A percentile compares a stretch with the other conserved stretches of the same genome.
These are phyloP conservation scores for Aplochiton taeniatus DNA, from an alignment of 2,797 vertebrate species.

Conservation along the genomic window DNA sequence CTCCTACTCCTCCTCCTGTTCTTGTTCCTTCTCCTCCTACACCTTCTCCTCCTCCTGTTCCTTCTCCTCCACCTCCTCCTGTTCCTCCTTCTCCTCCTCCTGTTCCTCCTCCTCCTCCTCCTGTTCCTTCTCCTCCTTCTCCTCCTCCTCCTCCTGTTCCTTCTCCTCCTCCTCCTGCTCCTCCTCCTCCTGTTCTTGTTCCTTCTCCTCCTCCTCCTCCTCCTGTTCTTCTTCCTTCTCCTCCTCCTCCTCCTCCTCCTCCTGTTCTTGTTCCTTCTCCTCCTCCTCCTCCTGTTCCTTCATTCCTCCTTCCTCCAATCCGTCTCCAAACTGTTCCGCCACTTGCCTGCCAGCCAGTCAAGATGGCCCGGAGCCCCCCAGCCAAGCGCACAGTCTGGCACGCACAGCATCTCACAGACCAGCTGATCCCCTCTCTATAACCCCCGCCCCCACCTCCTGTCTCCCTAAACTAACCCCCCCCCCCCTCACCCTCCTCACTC, in stretches of 20 bases:
- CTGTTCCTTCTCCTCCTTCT: no score
- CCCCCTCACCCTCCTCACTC: no score
- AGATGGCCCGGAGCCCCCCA: slow-evolving; percentile 81
- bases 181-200: no score
- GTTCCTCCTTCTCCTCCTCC: slow-evolving; percentile 34
- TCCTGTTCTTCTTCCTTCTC: slow-evolving; percentile 15
- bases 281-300: slow-evolving; percentile 41
- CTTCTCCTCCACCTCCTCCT: slow-evolving; percentile 54
- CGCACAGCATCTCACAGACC: slow-evolving; percentile 72
- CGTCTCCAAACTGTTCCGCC: slow-evolving; percentile 75
- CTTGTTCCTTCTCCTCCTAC: no score
- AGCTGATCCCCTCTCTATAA: slow-evolving; percentile 68
- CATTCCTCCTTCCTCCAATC: slow-evolving; percentile 56
- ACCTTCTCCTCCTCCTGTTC: slow-evolving; percentile 57
- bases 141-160: slow-evolving; percentile 21
- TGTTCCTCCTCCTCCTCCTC: slow-evolving; percentile 50
- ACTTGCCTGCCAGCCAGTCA: slow-evolving; percentile 82
- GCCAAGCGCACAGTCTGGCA: slow-evolving; percentile 81
- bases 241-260: slow-evolving; percentile 44
- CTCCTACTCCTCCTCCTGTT: slow-evolving; percentile 51
- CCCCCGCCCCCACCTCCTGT: no score
- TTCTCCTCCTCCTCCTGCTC: slow-evolving; percentile 1
- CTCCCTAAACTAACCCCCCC: no score
- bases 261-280: slow-evolving; percentile 44
- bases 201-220: slow-evolving; percentile 10